Evolutionary conservation across 2,113 vertebrate genomes (phyloP).

Genomic region (Desmodus rotundus): DNA sequence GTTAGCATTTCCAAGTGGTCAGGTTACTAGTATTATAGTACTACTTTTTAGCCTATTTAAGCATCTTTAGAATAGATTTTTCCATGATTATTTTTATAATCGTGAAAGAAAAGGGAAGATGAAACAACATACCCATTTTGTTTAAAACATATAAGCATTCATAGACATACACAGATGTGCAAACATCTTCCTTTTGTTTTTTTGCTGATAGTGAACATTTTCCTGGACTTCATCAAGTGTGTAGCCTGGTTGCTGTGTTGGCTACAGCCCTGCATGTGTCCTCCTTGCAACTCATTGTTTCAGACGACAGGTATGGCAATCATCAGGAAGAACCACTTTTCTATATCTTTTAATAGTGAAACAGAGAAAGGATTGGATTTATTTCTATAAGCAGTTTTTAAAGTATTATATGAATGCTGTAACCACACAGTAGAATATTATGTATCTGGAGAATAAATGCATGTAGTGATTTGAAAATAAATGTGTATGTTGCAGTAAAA

Average conservation of each 20-base stretch:
- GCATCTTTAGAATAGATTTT: background rate
- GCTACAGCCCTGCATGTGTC: background rate
- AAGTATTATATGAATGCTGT: background rate
- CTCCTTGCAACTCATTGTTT: slow-evolving; percentile 13
- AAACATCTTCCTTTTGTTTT: background rate
- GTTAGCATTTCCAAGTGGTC: slow-evolving; percentile 47
- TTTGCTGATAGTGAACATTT: slow-evolving; percentile 31
- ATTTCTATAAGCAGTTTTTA: background rate
- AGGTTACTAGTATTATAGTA: slow-evolving; percentile 19
- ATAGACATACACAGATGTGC: background rate
- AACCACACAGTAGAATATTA: background rate
- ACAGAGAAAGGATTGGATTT: background rate
- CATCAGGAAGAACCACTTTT: slow-evolving; percentile 4
- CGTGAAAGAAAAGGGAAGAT: slow-evolving; percentile 30
- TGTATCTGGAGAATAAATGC: slow-evolving; percentile 4
- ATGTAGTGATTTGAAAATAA: background rate
- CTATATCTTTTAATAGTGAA: background rate
- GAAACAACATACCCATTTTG: slow-evolving; percentile 26
- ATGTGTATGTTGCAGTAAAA: background rate
- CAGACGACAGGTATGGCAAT: background rate
- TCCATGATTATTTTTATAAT: slow-evolving; percentile 19
- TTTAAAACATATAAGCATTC: slow-evolving; percentile 2
- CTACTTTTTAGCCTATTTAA: background rate
- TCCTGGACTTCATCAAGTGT: background rate
- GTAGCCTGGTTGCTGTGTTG: background rate